These are phyloP conservation scores for Apis florea DNA, from an alignment of 1,140 invertebrate species.

Conservation along the genomic window DNA sequence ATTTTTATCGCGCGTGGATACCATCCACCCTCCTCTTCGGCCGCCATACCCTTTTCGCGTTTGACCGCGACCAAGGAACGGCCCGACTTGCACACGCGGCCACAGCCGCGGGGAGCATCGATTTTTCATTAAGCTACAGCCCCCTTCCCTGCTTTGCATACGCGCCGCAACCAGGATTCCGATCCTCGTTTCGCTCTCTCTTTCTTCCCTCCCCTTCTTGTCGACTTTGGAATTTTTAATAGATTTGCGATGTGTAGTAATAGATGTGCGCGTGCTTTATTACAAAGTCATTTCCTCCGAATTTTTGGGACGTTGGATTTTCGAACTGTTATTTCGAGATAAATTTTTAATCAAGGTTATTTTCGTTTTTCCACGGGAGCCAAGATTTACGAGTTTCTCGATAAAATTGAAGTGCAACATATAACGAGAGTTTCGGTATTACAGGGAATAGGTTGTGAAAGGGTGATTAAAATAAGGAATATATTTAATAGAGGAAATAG, in stretches of 20 bases:
- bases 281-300: not conserved
- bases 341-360: too few relatives aligned
- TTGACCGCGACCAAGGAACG: not conserved
- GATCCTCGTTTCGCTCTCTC: not conserved
- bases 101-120: slow-evolving; percentile 46
- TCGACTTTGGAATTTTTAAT: not conserved
- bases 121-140: slow-evolving; percentile 64
- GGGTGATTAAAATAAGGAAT: too few relatives aligned
- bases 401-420: too few relatives aligned
- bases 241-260: too few relatives aligned
- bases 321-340: too few relatives aligned
- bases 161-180: slow-evolving; percentile 44
- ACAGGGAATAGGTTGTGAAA: too few relatives aligned
- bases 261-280: too few relatives aligned
- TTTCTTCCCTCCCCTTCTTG: not conserved
- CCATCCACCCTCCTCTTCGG: slow-evolving; percentile 38
- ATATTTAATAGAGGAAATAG: too few relatives aligned
- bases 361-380: too few relatives aligned
- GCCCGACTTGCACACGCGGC: slow-evolving; percentile 34
- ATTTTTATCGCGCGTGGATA: slow-evolving; percentile 65
- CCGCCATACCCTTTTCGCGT: not conserved
- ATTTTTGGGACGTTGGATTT: not conserved
- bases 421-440: too few relatives aligned
- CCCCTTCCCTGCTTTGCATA: slow-evolving; percentile 59
- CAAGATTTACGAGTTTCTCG: too few relatives aligned